Conservation (phyloP, 92 coral and sea anemone genomes). For the Ricordea florida region DNA sequence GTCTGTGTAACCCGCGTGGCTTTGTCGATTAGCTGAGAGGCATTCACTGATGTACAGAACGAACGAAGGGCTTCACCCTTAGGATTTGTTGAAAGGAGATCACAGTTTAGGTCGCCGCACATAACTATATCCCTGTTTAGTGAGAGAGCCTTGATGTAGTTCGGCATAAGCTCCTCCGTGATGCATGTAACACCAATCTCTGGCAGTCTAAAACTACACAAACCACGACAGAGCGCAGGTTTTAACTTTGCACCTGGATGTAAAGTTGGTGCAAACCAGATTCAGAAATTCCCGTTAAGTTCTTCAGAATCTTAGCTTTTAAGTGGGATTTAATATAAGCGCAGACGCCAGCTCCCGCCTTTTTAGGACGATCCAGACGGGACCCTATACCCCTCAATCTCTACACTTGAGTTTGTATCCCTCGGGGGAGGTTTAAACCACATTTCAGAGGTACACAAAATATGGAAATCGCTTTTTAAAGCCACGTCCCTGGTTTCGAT, state of each 20-base stretch:
- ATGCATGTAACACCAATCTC: background rate
- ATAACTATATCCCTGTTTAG: conserved; percentile 30
- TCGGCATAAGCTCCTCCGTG: conserved; percentile 17
- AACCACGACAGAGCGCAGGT: background rate
- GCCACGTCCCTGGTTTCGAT: conserved; percentile 32
- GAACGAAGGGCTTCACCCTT: conserved; percentile 34
- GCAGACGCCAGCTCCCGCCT: conserved; percentile 5
- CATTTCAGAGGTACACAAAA: background rate
- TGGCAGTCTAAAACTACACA: background rate
- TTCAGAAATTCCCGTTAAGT: conserved; percentile 14
- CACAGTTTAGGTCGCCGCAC: conserved; percentile 47
- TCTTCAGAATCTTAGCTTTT: conserved; percentile 3
- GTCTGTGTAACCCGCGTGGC: conserved; percentile 36
- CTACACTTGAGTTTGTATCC: conserved; percentile 12
- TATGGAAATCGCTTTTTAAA: background rate
- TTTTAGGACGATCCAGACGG: background rate
- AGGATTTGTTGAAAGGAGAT: conserved; percentile 10
- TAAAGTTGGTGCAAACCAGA: conserved; percentile 33
- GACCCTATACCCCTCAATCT: conserved; percentile 31
- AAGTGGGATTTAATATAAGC: conserved; percentile 22
- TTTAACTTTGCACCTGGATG: conserved; percentile 6
- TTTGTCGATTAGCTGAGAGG: conserved; percentile 24
- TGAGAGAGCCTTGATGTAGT: conserved; percentile 13
- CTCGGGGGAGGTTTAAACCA: background rate
- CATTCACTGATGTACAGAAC: conserved; percentile 31